Percentiles rank a stretch among this genome's conserved stretches.
Evolutionary conservation across 2,113 vertebrate genomes (phyloP).

Genomic region (Gadus chalcogrammus): DNA sequence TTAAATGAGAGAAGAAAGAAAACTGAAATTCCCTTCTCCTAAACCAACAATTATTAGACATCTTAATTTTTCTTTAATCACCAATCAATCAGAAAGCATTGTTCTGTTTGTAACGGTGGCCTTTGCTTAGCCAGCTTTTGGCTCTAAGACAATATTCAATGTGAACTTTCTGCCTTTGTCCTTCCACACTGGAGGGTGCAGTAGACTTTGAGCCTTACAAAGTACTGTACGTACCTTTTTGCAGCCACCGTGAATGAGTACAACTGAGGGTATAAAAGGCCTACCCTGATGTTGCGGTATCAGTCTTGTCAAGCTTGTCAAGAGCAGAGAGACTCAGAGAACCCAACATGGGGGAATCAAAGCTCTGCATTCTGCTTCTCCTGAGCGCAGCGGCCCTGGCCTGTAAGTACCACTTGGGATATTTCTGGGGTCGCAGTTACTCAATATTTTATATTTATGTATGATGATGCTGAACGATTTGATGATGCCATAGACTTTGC

Average conservation of each 20-base stretch:
- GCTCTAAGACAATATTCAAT: conserved; percentile 18
- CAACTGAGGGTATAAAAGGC: conserved; percentile 63
- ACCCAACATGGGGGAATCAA: conserved; percentile 72
- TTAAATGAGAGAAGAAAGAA: no score
- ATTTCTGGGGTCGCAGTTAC: no score
- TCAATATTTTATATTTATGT: no score
- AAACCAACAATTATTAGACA: no score
- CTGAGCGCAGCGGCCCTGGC: conserved; percentile 55
- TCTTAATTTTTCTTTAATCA: no score
- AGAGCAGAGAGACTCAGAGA: conserved; percentile 56
- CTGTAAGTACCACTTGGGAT: conserved; percentile 56
- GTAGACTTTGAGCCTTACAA: conserved; percentile 70
- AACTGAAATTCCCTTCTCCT: no score
- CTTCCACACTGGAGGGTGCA: conserved; percentile 56
- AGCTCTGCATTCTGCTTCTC: conserved; percentile 72
- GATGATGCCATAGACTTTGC: no score
- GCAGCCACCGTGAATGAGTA: conserved; percentile 27
- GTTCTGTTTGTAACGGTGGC: conserved; percentile 8
- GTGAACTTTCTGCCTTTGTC: conserved; percentile 69
- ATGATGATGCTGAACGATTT: no score
- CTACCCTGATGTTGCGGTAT: conserved; percentile 12
- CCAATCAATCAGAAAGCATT: neutral
- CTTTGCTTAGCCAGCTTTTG: conserved; percentile 17
- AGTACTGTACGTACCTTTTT: conserved; percentile 29
- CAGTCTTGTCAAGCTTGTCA: conserved; percentile 54